Conservation (phyloP, 2,797 vertebrate genomes). For the Neosalanx taihuensis region DNA sequence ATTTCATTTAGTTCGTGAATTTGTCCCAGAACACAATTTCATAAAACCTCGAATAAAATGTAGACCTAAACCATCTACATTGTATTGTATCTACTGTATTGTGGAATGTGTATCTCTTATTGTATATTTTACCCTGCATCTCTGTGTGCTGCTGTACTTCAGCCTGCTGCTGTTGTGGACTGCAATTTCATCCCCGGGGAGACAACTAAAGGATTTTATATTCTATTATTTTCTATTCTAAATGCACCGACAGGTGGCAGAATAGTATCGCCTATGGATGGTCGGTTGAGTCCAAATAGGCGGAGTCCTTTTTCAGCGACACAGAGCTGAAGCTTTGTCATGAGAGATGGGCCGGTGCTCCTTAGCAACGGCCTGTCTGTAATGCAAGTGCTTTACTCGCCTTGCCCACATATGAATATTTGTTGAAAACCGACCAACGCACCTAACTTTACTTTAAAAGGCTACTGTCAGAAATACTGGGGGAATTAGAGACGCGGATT, state of each 20-base stretch:
- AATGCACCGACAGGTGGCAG: conserved; percentile 36
- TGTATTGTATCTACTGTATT: too few species aligned
- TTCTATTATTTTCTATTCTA: too few species aligned
- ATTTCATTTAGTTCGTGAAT: too few species aligned
- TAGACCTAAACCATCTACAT: too few species aligned
- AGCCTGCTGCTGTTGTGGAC: too few species aligned
- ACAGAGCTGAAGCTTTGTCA: conserved; percentile 9
- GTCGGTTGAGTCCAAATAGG: conserved; percentile 17
- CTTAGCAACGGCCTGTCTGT: conserved; percentile 29
- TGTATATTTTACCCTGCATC: too few species aligned
- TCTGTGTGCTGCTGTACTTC: too few species aligned
- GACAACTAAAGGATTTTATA: too few species aligned
- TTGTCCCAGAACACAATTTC: too few species aligned
- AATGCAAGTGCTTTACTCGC: conserved; percentile 7
- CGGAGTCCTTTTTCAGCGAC: conserved; percentile 24
- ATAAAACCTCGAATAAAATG: too few species aligned
- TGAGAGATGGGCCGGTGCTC: conserved; percentile 31
- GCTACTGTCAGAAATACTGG: not conserved
- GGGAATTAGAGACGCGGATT: conserved; percentile 1
- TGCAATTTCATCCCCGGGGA: too few species aligned
- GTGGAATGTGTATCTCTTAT: too few species aligned
- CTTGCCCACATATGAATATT: not conserved
- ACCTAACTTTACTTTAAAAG: not conserved
- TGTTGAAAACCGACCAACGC: not conserved
- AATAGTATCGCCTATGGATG: conserved; percentile 5